Evolutionary conservation across 2,113 vertebrate species (phyloP).

Genomic region (Ardeotis arabs): DNA sequence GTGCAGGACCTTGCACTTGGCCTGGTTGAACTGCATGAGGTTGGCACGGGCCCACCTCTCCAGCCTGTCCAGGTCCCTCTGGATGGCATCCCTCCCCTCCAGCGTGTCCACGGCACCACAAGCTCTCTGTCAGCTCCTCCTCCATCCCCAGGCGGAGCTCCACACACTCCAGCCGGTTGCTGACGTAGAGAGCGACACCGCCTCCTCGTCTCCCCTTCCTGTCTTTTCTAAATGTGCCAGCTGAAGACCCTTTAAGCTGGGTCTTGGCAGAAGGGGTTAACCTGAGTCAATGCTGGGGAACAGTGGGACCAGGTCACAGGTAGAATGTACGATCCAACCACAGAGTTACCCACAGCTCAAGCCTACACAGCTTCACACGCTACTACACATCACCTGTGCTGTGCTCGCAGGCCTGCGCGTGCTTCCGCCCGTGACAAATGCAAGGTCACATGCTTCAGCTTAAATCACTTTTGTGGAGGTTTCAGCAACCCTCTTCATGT

Average conservation of each 20-base stretch:
- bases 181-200: no score
- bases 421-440: slow-evolving; percentile 41
- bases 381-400: not conserved
- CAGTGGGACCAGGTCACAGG: not conserved
- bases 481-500: slow-evolving; percentile 55
- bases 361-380: rapidly evolving
- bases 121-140: no score
- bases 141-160: no score
- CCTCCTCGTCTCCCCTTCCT: no score
- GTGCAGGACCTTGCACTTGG: no score
- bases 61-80: no score
- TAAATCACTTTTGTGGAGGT: slow-evolving; percentile 40
- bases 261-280: not conserved
- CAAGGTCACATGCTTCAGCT: slow-evolving; percentile 15
- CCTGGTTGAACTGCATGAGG: no score
- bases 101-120: no score
- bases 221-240: not conserved
- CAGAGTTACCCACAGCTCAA: not conserved
- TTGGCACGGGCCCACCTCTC: no score
- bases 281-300: not conserved
- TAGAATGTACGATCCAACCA: rapidly evolving
- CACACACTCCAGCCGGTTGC: no score
- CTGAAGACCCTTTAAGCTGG: not conserved
- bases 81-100: no score
- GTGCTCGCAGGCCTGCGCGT: not conserved